phyloP scores from a whole-genome alignment of 2,797 vertebrate species.

The Nyctibius grandis region DNA sequence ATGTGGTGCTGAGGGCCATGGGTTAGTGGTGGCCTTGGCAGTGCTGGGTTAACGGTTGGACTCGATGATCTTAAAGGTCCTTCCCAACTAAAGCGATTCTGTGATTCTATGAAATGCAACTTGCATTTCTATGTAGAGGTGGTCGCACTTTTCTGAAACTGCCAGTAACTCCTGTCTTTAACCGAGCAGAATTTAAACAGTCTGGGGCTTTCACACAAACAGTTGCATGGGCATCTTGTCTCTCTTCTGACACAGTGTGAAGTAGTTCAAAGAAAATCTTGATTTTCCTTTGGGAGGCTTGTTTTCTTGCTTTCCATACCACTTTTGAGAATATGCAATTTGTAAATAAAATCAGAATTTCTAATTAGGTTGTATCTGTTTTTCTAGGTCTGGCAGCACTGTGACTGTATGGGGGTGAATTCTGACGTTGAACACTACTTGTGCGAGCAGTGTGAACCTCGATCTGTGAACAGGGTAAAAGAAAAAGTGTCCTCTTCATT shows the following conservation, averaged over 20 bases:
- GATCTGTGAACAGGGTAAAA: slow-evolving; percentile 87
- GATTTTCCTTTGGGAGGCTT: background rate
- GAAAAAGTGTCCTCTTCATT: background rate
- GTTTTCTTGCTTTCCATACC: background rate
- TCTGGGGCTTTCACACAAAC: background rate
- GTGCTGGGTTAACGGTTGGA: too few relatives aligned
- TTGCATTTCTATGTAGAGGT: background rate
- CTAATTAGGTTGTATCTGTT: background rate
- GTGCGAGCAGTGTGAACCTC: slow-evolving; percentile 94
- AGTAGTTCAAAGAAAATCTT: background rate
- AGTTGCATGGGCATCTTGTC: background rate
- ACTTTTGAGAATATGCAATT: background rate
- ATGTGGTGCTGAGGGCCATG: too few relatives aligned
- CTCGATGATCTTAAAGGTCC: too few relatives aligned
- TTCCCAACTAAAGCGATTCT: too few relatives aligned
- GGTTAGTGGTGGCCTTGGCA: too few relatives aligned
- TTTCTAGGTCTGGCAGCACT: slow-evolving; percentile 97
- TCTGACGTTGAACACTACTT: slow-evolving; percentile 95
- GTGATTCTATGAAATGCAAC: too few relatives aligned
- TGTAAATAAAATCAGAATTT: background rate
- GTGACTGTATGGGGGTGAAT: slow-evolving; percentile 95
- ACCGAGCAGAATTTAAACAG: background rate
- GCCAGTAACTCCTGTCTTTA: background rate
- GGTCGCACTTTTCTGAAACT: background rate
- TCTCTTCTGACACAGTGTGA: background rate